Conservation (phyloP, 2,113 vertebrate species). For the Bos indicus region DNA sequence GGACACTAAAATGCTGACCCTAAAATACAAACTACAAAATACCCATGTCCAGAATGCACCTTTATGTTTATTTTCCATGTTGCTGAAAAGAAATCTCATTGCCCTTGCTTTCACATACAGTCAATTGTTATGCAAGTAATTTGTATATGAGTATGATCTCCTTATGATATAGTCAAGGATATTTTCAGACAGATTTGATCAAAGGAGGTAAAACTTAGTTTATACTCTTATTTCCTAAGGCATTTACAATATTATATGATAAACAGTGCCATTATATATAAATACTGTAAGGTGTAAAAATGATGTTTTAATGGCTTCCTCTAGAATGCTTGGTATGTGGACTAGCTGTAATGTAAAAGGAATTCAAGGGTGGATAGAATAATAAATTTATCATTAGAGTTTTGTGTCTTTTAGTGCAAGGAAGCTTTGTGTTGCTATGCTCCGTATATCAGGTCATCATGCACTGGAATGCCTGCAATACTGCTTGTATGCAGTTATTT, state of each 20-base stretch:
- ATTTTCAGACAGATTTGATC: slow-evolving; percentile 49
- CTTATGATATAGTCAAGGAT: neutral
- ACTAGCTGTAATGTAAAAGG: slow-evolving; percentile 67
- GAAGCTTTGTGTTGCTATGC: slow-evolving; percentile 41
- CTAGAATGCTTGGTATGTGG: slow-evolving; percentile 55
- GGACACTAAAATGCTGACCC: neutral
- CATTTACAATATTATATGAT: slow-evolving; percentile 66
- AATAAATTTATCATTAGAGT: slow-evolving; percentile 70
- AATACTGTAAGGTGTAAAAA: slow-evolving; percentile 70
- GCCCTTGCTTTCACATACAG: neutral
- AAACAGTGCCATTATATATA: slow-evolving; percentile 70
- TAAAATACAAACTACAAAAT: neutral
- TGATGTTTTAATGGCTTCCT: slow-evolving; percentile 67
- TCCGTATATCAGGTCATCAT: slow-evolving; percentile 49
- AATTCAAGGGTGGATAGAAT: slow-evolving; percentile 65
- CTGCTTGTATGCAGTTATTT: neutral
- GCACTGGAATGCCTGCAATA: neutral
- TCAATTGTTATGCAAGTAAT: neutral
- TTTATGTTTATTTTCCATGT: neutral
- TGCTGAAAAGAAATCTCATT: slow-evolving; percentile 6
- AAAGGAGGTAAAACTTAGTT: slow-evolving; percentile 58
- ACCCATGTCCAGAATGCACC: neutral
- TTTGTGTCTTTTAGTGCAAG: slow-evolving; percentile 47
- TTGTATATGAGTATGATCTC: slow-evolving; percentile 30
- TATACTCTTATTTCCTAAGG: slow-evolving; percentile 62